Evolutionary conservation across 1,140 invertebrate genomes (phyloP), one percentile per base, ranked within the genome.

Genomic region (Rhysida immarginata): DNA sequence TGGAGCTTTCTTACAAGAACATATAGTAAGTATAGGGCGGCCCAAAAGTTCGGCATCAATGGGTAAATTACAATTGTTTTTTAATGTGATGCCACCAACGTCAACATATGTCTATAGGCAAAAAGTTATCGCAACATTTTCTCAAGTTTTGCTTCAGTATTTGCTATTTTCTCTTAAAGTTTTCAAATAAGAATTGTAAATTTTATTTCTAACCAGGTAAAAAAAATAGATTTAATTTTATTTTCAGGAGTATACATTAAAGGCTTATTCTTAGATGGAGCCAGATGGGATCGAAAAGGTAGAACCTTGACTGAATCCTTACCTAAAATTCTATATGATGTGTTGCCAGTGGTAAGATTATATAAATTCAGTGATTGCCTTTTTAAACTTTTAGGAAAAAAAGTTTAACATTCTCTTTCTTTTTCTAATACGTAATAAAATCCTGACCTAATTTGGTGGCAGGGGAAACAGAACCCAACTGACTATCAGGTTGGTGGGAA

Each of bases 251-350:
- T 69, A 23, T 73, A 66, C 60, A 62, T 74, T 1, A 50, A 67
- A 21, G 74, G 74, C 25, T 59, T 75, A 42, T 75, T 68, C 61
- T 51, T 76, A 35, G 71, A 74, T 56, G 73, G 74, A 21, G 68
- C 72, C 14, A 71, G 57, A 75, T 84, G 73, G 74, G 71, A 74
- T 60, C 54, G 69, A 29, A 65, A 71, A 53, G 62, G 53, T 2
- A 67, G 69, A 53, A 69, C 71, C 53, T 63, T 96, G 2, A 81
- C 82, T 50, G 91, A 96, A 71, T 87, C 87, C 0, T 66, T 75
- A 11, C 82, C 87, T 0, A 89, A 91, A 75, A 75, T 89, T 27
- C 72, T 94, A 1, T 89, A 83, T 65, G 85, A 91, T 61, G 69
- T 71, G 0, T 78, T 94, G 67, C 90, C 90, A 3, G 71, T 77